phyloP scores from a whole-genome alignment of 2,888 invertebrate genomes.

The Tipula helvola region DNA sequence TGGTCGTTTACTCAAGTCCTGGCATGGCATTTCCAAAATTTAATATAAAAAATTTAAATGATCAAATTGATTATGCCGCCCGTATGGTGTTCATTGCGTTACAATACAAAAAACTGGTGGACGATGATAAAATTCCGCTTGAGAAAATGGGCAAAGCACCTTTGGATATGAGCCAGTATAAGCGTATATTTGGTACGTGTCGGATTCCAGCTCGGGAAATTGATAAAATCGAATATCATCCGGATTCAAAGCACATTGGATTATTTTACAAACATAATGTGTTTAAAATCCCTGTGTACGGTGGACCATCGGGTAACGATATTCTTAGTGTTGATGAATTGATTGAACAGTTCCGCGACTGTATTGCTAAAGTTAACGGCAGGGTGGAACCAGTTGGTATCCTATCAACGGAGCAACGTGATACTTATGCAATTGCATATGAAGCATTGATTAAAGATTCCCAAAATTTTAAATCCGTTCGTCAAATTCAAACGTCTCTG shows the following conservation, averaged over 20 bases:
- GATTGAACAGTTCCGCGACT: conserved; percentile 43
- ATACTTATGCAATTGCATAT: conserved; percentile 67
- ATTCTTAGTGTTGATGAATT: conserved; percentile 51
- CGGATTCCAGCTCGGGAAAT: conserved; percentile 55
- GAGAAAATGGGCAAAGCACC: conserved; percentile 69
- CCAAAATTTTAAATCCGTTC: conserved; percentile 43
- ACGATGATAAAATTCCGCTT: conserved; percentile 42
- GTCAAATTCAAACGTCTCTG: conserved; percentile 59
- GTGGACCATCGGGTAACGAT: conserved; percentile 30
- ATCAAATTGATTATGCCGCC: conserved; percentile 55
- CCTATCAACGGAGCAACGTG: conserved; percentile 66
- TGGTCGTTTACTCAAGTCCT: conserved; percentile 76
- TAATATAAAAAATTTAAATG: conserved; percentile 44
- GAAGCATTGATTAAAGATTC: conserved; percentile 44
- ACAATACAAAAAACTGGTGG: conserved; percentile 28
- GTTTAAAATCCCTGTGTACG: conserved; percentile 48
- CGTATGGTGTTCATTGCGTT: conserved; percentile 43
- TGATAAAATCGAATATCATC: conserved; percentile 54
- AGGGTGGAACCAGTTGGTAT: conserved; percentile 51
- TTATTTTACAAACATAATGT: conserved; percentile 77
- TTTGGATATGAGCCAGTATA: conserved; percentile 87
- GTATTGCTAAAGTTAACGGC: conserved; percentile 37
- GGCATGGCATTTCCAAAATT: conserved; percentile 67
- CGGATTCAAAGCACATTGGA: conserved; percentile 55
- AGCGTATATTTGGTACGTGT: conserved; percentile 80